A percentile compares a stretch with the other conserved stretches of the same genome.
These are phyloP conservation scores for Megaceryle maxima DNA, from an alignment of 2,113 vertebrate genomes.

Conservation along the genomic window DNA sequence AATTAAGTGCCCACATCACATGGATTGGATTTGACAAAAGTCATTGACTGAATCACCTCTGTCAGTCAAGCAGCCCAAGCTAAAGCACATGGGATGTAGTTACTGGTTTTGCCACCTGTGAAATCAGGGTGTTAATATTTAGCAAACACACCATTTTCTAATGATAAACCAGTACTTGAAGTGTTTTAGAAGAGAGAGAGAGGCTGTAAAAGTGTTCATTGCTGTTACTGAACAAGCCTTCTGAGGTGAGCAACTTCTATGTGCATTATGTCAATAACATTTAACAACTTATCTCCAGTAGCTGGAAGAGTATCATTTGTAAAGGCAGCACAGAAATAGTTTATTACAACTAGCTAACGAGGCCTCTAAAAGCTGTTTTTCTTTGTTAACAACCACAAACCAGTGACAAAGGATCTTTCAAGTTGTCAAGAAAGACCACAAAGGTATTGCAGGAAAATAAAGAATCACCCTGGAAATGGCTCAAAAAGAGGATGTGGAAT, in stretches of 20 bases:
- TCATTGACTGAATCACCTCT: background rate
- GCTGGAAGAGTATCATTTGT: background rate
- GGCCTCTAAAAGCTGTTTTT: background rate
- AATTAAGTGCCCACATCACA: background rate
- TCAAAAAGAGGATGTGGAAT: background rate
- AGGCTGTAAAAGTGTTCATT: background rate
- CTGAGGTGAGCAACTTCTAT: background rate
- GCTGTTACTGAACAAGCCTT: background rate
- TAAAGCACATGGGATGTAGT: background rate
- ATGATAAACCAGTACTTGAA: background rate
- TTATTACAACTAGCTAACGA: background rate
- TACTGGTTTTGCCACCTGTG: background rate
- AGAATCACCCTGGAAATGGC: background rate
- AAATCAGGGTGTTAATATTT: background rate
- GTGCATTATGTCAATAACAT: background rate
- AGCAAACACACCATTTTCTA: background rate
- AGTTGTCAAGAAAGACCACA: background rate
- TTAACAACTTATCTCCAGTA: background rate
- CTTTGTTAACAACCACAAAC: background rate
- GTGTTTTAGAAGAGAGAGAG: background rate
- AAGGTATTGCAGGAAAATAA: background rate
- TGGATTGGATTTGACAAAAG: background rate
- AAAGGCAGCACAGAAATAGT: background rate
- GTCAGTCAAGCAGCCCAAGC: background rate
- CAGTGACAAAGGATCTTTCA: background rate